phyloP scores from a whole-genome alignment of 2,888 invertebrate species.

The Taenaris catops region DNA sequence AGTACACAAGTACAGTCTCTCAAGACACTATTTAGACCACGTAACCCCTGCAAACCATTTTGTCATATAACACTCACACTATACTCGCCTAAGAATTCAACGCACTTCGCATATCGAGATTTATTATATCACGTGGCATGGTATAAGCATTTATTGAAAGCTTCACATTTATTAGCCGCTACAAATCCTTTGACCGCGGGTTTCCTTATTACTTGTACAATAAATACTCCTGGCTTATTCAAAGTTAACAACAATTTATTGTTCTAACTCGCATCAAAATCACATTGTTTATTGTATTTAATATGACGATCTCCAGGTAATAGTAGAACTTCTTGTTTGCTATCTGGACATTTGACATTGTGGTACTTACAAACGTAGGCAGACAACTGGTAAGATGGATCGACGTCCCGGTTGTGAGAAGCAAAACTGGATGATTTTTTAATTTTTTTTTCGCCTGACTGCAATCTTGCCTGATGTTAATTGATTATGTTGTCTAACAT shows the following conservation, averaged over 20 bases:
- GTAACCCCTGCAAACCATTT: too few species aligned
- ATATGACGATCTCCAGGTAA: background rate
- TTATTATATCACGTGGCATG: conserved; percentile 1
- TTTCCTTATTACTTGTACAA: conserved; percentile 4
- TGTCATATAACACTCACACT: too few species aligned
- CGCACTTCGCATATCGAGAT: conserved; percentile 4
- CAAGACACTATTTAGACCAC: too few species aligned
- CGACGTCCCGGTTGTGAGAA: too few species aligned
- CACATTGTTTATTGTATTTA: conserved; percentile 3
- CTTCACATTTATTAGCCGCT: conserved; percentile 3
- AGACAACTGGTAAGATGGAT: too few species aligned
- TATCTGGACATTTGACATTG: too few species aligned
- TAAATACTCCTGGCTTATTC: conserved; percentile 6
- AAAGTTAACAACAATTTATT: conserved; percentile 2
- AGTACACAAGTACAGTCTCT: too few species aligned
- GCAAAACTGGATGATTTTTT: too few species aligned
- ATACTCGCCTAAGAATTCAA: conserved; percentile 2
- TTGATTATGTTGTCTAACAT: too few species aligned
- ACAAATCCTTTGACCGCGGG: conserved; percentile 5
- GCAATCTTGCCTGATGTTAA: too few species aligned
- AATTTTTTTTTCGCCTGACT: too few species aligned
- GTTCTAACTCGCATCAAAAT: background rate
- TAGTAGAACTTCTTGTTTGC: background rate
- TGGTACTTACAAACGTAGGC: too few species aligned
- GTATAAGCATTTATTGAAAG: conserved; percentile 6